Conservation (phyloP, 2,113 vertebrate species). For the Laterallus jamaicensis region DNA sequence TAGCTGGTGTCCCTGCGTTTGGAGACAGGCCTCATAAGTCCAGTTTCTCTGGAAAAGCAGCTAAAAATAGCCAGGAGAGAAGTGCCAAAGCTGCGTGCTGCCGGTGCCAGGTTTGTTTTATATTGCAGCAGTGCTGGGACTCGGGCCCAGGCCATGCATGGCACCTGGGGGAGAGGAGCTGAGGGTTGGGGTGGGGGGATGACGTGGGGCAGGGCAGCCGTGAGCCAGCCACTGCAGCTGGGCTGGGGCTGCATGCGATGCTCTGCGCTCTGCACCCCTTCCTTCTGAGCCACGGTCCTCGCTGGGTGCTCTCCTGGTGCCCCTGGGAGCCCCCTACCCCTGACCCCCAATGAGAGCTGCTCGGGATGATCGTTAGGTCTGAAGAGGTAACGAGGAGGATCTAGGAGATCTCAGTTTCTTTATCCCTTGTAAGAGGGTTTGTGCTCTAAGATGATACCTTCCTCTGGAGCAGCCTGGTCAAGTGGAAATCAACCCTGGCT, state of each 20-base stretch:
- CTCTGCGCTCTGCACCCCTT: background rate
- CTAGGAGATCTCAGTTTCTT: slow-evolving; percentile 26
- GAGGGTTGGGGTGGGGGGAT: background rate
- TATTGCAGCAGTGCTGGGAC: background rate
- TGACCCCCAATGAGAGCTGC: background rate
- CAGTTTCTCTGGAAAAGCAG: slow-evolving; percentile 17
- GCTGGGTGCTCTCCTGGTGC: background rate
- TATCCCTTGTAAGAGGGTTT: slow-evolving; percentile 60
- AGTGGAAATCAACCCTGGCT: slow-evolving; percentile 48
- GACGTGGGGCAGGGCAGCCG: rapidly evolving
- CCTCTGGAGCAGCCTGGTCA: slow-evolving; percentile 26
- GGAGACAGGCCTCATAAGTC: background rate
- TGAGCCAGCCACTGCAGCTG: background rate
- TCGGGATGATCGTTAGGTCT: rapidly evolving
- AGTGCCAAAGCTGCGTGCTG: background rate
- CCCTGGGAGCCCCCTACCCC: background rate
- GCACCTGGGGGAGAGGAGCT: background rate
- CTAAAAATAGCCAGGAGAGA: slow-evolving; percentile 38
- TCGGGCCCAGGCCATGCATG: background rate
- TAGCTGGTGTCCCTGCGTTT: background rate
- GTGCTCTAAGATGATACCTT: background rate
- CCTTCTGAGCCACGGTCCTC: rapidly evolving
- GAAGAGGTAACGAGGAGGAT: background rate
- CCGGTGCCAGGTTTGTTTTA: background rate
- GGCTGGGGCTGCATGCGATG: background rate